phyloP scores from a whole-genome alignment of 2,113 vertebrate genomes.

The Cacatua alba region DNA sequence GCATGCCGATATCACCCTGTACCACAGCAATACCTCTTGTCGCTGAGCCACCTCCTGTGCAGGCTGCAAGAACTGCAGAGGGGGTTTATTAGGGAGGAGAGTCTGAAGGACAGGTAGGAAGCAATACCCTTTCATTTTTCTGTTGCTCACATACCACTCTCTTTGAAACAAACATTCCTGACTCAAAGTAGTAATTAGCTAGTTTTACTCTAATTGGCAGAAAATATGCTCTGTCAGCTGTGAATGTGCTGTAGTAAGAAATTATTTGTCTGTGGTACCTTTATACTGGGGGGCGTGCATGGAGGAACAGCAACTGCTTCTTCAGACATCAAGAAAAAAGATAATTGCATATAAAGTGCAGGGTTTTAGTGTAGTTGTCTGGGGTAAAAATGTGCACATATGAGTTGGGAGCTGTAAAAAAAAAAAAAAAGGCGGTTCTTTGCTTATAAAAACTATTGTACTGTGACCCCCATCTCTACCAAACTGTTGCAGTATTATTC shows the following conservation, averaged over 20 bases:
- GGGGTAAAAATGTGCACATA: not conserved
- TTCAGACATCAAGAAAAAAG: not conserved
- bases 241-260: not conserved
- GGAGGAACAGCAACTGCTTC: not conserved
- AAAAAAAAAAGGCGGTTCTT: not conserved
- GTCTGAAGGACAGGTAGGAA: not conserved
- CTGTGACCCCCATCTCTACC: not conserved
- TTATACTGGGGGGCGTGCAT: fast-evolving
- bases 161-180: not conserved
- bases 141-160: not conserved
- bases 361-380: not conserved
- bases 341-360: not conserved
- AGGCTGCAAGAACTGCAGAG: not conserved
- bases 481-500: not conserved
- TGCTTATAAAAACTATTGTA: not conserved
- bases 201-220: not conserved
- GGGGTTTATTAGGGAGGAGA: not conserved
- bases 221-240: not conserved
- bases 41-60: fast-evolving
- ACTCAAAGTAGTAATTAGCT: too few species aligned
- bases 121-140: not conserved
- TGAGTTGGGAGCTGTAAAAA: not conserved
- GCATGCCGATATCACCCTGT: fast-evolving
- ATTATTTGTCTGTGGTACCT: not conserved
- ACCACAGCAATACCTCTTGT: not conserved